A percentile compares a stretch with the other conserved stretches of the same genome.
phyloP scores from a whole-genome alignment of 2,888 invertebrate species.

The Dinocampus coccinellae region DNA sequence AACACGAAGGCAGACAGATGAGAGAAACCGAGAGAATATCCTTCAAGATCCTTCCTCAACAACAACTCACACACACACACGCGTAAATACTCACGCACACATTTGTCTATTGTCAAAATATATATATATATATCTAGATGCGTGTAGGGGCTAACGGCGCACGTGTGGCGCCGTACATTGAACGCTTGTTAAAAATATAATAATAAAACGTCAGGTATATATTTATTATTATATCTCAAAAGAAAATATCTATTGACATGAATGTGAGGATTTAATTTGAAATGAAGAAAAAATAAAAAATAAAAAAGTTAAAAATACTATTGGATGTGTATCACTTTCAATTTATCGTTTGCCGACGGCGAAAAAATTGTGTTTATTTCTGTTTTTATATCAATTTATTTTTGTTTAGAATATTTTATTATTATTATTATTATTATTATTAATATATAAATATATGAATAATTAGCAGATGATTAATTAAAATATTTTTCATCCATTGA shows the following conservation, averaged over 20 bases:
- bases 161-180: slow-evolving; percentile 55
- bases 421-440: too few species aligned
- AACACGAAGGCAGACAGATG: background rate
- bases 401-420: too few species aligned
- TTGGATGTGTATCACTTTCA: background rate
- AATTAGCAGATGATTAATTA: background rate
- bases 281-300: background rate
- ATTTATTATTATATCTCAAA: slow-evolving; percentile 8
- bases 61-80: slow-evolving; percentile 48
- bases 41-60: slow-evolving; percentile 3
- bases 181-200: slow-evolving; percentile 53
- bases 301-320: background rate
- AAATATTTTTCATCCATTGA: too few species aligned
- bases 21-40: background rate
- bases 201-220: slow-evolving; percentile 8
- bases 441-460: background rate
- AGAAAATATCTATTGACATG: background rate
- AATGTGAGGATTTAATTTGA: background rate
- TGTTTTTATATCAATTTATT: too few species aligned
- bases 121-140: background rate
- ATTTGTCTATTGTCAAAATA: slow-evolving; percentile 57
- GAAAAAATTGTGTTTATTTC: too few species aligned
- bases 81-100: slow-evolving; percentile 55
- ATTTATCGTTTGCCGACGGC: background rate
- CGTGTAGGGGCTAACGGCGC: background rate